Conservation (phyloP, 2,113 vertebrate genomes). For the Syngnathus typhle region DNA sequence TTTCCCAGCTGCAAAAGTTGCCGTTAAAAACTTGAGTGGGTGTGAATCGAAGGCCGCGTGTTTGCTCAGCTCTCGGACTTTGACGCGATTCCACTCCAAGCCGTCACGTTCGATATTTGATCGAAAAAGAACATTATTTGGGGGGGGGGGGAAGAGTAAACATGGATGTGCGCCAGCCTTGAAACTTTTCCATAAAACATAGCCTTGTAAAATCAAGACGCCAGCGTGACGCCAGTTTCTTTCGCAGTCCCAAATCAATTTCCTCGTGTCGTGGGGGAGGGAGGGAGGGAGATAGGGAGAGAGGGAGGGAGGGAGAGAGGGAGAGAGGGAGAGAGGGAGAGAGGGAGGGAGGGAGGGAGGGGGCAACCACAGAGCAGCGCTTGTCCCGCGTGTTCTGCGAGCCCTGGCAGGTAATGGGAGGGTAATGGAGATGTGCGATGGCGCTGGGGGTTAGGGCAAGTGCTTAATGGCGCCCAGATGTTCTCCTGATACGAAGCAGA, state of each 20-base stretch:
- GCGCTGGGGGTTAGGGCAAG: conserved; percentile 46
- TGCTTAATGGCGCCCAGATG: conserved; percentile 66
- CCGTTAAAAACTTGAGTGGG: neutral
- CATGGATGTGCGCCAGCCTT: conserved; percentile 16
- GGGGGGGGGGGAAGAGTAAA: conserved; percentile 20
- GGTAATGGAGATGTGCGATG: conserved; percentile 46
- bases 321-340: no score
- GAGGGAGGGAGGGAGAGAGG: no score
- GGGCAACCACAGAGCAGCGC: conserved; percentile 16
- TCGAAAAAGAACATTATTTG: conserved; percentile 36
- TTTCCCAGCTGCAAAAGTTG: neutral
- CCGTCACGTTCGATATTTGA: conserved; percentile 17
- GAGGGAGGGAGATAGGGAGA: no score
- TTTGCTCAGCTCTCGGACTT: conserved; percentile 2
- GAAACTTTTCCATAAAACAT: conserved; percentile 14
- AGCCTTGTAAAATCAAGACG: conserved; percentile 12
- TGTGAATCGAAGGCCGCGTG: conserved; percentile 1
- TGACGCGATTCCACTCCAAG: neutral
- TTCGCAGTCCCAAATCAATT: conserved; percentile 14
- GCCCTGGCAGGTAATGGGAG: conserved; percentile 50
- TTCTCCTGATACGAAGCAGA: conserved; percentile 39
- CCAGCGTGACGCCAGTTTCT: conserved; percentile 16
- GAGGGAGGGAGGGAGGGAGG: neutral
- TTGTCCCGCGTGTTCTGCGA: conserved; percentile 22
- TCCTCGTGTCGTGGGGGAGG: conserved; percentile 13